Conservation (phyloP, 64 coral and sea anemone species). For the Hydrozoanthus tunicans region DNA sequence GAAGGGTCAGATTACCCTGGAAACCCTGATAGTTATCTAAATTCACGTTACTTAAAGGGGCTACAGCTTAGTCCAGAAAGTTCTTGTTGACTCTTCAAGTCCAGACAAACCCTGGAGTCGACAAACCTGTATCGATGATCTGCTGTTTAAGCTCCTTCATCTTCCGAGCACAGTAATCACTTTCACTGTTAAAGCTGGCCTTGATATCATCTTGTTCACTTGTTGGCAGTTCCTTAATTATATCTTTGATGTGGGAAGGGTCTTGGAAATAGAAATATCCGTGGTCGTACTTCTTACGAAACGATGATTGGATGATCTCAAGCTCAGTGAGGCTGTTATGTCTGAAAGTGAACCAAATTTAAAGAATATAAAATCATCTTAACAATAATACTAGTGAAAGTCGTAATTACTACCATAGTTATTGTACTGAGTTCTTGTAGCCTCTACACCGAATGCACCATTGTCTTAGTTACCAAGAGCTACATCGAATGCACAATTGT, state of each 20-base stretch:
- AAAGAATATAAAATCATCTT: neutral
- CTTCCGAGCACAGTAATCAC: constrained; percentile 88
- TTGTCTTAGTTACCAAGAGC: too few relatives aligned
- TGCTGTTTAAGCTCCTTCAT: constrained; percentile 95
- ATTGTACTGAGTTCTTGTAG: too few relatives aligned
- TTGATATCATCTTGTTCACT: constrained; percentile 16
- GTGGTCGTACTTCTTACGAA: constrained; percentile 91
- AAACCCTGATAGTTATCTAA: too few relatives aligned
- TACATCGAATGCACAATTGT: too few relatives aligned
- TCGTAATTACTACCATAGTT: too few relatives aligned
- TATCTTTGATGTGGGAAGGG: constrained; percentile 58
- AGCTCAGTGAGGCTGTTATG: constrained; percentile 94
- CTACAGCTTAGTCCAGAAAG: too few relatives aligned
- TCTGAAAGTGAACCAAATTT: constrained; percentile 19
- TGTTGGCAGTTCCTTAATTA: constrained; percentile 22
- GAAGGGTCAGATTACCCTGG: too few relatives aligned
- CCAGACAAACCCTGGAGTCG: too few relatives aligned
- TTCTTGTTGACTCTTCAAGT: too few relatives aligned
- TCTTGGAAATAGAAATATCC: constrained; percentile 95
- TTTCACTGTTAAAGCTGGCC: constrained; percentile 68
- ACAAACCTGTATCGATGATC: constrained; percentile 94
- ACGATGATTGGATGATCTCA: constrained; percentile 94
- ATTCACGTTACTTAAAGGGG: too few relatives aligned
- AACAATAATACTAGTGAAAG: neutral
- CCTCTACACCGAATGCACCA: too few relatives aligned